Evolutionary conservation across 2,113 vertebrate species (phyloP).

Genomic region (Anser brachyrhynchus): DNA sequence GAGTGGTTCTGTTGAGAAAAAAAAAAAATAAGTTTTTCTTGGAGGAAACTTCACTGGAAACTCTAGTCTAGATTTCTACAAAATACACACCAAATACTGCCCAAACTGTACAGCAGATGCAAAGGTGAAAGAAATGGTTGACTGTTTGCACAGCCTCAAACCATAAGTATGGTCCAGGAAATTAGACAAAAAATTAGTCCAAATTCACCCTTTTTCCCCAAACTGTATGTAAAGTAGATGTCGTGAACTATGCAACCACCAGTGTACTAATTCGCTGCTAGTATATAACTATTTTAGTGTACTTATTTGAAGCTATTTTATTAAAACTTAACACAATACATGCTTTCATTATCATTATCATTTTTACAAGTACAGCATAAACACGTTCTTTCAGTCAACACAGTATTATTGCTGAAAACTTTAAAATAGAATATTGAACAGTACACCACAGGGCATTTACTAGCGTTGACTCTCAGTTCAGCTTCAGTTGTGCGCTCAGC

Average conservation of each 20-base stretch:
- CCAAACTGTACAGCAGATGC: not conserved
- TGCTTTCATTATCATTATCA: not conserved
- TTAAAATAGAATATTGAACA: not conserved
- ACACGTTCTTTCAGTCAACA: not conserved
- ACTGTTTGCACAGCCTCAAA: not conserved
- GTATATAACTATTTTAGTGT: not conserved
- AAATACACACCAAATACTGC: not conserved
- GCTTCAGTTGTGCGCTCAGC: not conserved
- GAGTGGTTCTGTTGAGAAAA: not conserved
- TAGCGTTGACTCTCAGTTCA: not conserved
- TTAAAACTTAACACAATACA: not conserved
- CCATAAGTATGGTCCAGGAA: not conserved
- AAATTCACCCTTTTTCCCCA: not conserved
- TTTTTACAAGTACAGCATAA: not conserved
- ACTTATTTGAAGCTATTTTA: not conserved
- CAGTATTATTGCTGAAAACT: not conserved
- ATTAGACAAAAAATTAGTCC: not conserved
- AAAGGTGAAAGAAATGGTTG: not conserved
- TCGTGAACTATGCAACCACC: not conserved
- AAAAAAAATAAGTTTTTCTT: not conserved
- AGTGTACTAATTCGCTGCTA: not conserved
- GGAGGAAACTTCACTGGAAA: not conserved
- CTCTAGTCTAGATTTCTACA: not conserved
- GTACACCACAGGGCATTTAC: not conserved
- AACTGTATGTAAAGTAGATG: not conserved